A percentile compares a stretch with the other conserved stretches of the same genome.
Conservation (phyloP, 2,888 invertebrate genomes). For the Lepidochitona cinerea region DNA sequence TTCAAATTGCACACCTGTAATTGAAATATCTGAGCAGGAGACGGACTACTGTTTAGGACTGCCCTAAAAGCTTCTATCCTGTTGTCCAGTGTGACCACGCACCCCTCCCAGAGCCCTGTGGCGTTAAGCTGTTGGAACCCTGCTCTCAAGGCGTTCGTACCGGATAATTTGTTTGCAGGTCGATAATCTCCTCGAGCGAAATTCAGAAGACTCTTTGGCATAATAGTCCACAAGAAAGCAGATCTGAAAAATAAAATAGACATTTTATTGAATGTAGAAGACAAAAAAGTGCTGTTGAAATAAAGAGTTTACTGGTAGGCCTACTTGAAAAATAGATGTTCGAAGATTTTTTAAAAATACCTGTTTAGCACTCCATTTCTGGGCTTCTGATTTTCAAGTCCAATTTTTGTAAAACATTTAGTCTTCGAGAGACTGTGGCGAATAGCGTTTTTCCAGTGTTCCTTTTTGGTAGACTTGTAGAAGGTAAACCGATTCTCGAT, state of each 20-base stretch:
- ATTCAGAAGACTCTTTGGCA: constrained; percentile 43
- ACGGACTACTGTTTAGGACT: background rate
- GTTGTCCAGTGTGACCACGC: background rate
- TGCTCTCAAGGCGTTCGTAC: constrained; percentile 44
- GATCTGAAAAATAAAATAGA: constrained; percentile 24
- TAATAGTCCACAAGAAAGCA: constrained; percentile 48
- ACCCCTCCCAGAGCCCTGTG: background rate
- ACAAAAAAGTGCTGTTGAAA: too few species aligned
- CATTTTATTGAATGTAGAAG: too few species aligned
- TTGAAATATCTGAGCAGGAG: background rate
- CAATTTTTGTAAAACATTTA: constrained; percentile 53
- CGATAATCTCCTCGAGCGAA: constrained; percentile 52
- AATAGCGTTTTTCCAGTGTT: constrained; percentile 54
- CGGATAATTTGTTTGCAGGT: constrained; percentile 40
- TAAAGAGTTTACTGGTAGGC: too few species aligned
- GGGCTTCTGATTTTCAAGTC: constrained; percentile 21
- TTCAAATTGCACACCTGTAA: background rate
- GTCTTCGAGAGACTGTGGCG: constrained; percentile 54
- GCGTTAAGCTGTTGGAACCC: constrained; percentile 13
- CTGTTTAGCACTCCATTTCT: background rate
- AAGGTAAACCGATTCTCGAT: constrained; percentile 44
- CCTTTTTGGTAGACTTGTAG: constrained; percentile 41
- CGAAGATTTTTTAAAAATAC: background rate
- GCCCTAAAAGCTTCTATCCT: background rate
- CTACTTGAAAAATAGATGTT: too few species aligned